A percentile compares a stretch with the other conserved stretches of the same genome.
Conservation (phyloP, 2,888 invertebrate genomes). For the Bellardia bayeri region DNA sequence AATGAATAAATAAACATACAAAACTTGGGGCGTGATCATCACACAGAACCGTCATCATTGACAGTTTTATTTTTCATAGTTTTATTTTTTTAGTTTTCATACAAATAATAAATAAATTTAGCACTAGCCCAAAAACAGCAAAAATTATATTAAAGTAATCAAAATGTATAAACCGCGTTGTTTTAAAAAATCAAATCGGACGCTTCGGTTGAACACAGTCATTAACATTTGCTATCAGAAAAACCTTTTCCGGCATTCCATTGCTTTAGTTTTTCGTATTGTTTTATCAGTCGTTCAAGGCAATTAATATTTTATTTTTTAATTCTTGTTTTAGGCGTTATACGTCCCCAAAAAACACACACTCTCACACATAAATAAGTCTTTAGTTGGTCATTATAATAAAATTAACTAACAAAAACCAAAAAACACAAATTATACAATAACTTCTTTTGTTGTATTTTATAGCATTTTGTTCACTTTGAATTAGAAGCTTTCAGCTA, state of each 20-base stretch:
- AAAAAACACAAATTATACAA: slow-evolving; percentile 34
- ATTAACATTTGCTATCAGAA: slow-evolving; percentile 62
- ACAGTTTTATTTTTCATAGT: slow-evolving; percentile 30
- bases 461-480: slow-evolving; percentile 5
- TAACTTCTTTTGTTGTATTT: slow-evolving; percentile 27
- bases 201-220: slow-evolving; percentile 8
- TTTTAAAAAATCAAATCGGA: neutral
- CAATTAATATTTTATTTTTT: slow-evolving; percentile 36
- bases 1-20: slow-evolving; percentile 57
- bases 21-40: slow-evolving; percentile 72
- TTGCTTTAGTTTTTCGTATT: slow-evolving; percentile 32
- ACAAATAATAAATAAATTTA: slow-evolving; percentile 35
- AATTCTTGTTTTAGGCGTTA: slow-evolving; percentile 62
- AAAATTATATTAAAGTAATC: slow-evolving; percentile 16
- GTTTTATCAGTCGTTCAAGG: slow-evolving; percentile 64
- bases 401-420: slow-evolving; percentile 13
- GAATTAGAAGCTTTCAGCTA: neutral
- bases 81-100: slow-evolving; percentile 8
- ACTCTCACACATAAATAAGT: slow-evolving; percentile 18
- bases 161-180: slow-evolving; percentile 9
- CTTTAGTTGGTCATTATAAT: slow-evolving; percentile 33
- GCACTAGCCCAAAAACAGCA: neutral
- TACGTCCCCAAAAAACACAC: slow-evolving; percentile 41
- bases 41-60: slow-evolving; percentile 58
- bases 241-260: slow-evolving; percentile 70